Evolutionary conservation across 2,113 vertebrate species (phyloP).

Genomic region (Pseudois nayaur): DNA sequence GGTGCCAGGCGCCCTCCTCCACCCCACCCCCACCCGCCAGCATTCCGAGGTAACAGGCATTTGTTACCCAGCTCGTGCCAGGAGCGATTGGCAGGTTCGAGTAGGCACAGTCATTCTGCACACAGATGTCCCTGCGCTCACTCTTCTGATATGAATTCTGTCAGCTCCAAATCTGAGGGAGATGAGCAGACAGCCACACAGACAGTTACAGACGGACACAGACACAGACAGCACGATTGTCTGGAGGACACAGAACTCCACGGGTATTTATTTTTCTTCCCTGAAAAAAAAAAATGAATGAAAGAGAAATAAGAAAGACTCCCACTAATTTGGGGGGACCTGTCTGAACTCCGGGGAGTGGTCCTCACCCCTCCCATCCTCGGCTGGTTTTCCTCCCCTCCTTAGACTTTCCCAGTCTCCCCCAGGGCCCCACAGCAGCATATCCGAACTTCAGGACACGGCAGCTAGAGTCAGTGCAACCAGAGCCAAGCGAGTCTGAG

Average conservation of each 20-base stretch:
- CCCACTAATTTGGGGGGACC: not conserved
- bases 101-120: slow-evolving; percentile 79
- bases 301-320: not conserved
- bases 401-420: not conserved
- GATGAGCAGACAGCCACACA: slow-evolving; percentile 61
- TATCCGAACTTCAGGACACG: not conserved
- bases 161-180: slow-evolving; percentile 71
- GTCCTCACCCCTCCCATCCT: not conserved
- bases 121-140: slow-evolving; percentile 84
- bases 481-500: not conserved
- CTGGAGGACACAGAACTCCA: slow-evolving; percentile 15
- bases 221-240: slow-evolving; percentile 15
- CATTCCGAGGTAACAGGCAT: slow-evolving; percentile 85
- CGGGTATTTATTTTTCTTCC: not conserved
- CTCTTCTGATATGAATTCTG: slow-evolving; percentile 80
- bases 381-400: not conserved
- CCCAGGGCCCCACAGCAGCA: not conserved
- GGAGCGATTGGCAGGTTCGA: slow-evolving; percentile 82
- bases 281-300: not conserved
- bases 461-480: not conserved
- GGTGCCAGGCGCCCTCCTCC: slow-evolving; percentile 57
- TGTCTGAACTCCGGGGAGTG: not conserved
- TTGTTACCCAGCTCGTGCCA: slow-evolving; percentile 83
- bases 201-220: slow-evolving; percentile 58
- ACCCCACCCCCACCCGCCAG: slow-evolving; percentile 59